Conservation (phyloP, 2,113 vertebrate genomes). For the Falco punctatus region DNA sequence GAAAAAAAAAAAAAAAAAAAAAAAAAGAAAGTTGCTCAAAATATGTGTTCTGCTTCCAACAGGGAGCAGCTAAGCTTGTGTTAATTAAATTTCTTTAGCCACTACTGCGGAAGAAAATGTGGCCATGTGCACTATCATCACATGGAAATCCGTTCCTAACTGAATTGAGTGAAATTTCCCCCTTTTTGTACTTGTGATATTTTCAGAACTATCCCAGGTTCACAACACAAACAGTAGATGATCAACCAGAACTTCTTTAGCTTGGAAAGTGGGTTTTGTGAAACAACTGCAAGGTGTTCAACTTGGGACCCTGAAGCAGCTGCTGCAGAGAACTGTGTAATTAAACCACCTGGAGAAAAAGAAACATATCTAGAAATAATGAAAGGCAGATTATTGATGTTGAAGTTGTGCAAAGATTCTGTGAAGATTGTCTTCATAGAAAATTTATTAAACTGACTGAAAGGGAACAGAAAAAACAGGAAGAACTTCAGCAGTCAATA, state of each 20-base stretch:
- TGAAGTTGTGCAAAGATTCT: background rate
- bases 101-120: background rate
- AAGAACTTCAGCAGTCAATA: background rate
- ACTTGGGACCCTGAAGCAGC: background rate
- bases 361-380: background rate
- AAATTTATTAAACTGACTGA: background rate
- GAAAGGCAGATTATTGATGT: background rate
- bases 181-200: background rate
- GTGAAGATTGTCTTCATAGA: background rate
- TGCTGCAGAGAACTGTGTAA: background rate
- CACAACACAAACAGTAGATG: background rate
- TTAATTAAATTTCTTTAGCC: background rate
- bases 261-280: background rate
- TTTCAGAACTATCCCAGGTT: background rate
- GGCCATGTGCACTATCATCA: background rate
- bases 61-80: background rate
- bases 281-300: background rate
- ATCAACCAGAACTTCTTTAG: background rate
- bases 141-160: background rate
- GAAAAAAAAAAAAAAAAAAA: background rate
- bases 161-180: background rate
- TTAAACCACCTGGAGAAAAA: background rate
- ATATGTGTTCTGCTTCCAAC: background rate
- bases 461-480: background rate
- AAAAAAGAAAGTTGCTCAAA: background rate